Evolutionary conservation across 2,113 vertebrate species (phyloP).

Genomic region (Leptocoma aspasia): DNA sequence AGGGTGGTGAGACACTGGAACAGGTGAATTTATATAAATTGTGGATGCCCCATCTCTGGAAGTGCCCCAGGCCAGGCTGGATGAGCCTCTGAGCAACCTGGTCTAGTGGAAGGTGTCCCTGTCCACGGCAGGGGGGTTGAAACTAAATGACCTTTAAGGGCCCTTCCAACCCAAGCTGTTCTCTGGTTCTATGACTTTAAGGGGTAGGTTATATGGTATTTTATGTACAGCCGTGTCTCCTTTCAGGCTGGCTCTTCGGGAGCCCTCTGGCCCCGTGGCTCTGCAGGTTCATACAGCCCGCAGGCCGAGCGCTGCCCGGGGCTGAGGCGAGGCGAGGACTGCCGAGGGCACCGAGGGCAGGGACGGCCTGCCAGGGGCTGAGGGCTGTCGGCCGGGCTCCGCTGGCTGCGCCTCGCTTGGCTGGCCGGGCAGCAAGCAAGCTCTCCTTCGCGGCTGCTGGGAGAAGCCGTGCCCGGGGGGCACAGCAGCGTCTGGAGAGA

Average conservation of each 20-base stretch:
- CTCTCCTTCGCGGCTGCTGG: too few relatives aligned
- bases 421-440: not conserved
- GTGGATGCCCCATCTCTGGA: not conserved
- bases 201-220: not conserved
- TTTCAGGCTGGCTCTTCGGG: not conserved
- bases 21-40: not conserved
- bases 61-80: not conserved
- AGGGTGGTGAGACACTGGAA: not conserved
- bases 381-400: not conserved
- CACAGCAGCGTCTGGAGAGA: fast-evolving
- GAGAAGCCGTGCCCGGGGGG: not conserved
- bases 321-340: fast-evolving
- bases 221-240: not conserved
- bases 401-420: not conserved
- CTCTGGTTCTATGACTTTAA: not conserved
- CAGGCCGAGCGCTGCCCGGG: fast-evolving
- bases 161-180: not conserved
- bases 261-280: not conserved
- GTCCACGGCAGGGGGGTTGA: too few relatives aligned
- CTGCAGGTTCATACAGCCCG: not conserved
- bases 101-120: not conserved
- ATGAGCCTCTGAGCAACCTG: not conserved
- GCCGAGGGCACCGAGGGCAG: not conserved
- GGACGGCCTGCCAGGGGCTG: fast-evolving
- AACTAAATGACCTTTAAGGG: not conserved